These are phyloP conservation scores for Rhadina sibilatrix DNA, from an alignment of 2,113 vertebrate genomes.

Conservation along the genomic window DNA sequence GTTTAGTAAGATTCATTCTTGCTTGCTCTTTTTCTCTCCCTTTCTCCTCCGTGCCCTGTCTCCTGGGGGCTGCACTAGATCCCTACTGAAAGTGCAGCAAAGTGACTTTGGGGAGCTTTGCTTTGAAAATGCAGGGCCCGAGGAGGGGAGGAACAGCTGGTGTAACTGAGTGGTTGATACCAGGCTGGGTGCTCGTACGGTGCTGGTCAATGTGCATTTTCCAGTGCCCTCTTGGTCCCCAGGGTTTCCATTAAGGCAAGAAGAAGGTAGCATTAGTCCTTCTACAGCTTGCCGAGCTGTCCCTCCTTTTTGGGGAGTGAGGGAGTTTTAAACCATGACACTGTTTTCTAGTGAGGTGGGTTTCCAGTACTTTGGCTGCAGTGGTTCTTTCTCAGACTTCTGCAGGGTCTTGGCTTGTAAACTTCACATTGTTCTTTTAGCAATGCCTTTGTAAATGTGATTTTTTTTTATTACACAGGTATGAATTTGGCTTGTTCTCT, in stretches of 20 bases:
- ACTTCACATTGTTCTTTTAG: not conserved
- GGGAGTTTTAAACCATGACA: not conserved
- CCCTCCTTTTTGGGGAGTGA: not conserved
- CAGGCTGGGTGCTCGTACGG: not conserved
- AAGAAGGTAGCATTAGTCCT: not conserved
- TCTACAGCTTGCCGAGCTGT: not conserved
- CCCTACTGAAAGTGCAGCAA: not conserved
- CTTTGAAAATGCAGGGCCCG: not conserved
- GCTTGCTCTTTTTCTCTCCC: not conserved
- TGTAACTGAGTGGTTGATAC: not conserved
- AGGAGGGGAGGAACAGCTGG: not conserved
- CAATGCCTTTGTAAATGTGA: not conserved
- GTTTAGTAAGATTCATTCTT: conserved; percentile 7
- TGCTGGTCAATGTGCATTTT: not conserved
- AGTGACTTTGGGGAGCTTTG: not conserved
- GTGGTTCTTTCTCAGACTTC: not conserved
- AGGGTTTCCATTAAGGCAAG: not conserved
- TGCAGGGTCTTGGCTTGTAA: not conserved
- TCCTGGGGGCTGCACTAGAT: not conserved
- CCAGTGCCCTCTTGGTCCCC: not conserved
- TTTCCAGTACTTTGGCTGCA: not conserved
- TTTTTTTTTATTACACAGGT: not conserved
- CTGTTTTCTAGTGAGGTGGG: not conserved
- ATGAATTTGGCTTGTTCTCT: not conserved
- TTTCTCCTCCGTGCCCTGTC: not conserved